Evolutionary conservation across 2,113 vertebrate genomes (phyloP).

Genomic region (Hemichromis elongatus): DNA sequence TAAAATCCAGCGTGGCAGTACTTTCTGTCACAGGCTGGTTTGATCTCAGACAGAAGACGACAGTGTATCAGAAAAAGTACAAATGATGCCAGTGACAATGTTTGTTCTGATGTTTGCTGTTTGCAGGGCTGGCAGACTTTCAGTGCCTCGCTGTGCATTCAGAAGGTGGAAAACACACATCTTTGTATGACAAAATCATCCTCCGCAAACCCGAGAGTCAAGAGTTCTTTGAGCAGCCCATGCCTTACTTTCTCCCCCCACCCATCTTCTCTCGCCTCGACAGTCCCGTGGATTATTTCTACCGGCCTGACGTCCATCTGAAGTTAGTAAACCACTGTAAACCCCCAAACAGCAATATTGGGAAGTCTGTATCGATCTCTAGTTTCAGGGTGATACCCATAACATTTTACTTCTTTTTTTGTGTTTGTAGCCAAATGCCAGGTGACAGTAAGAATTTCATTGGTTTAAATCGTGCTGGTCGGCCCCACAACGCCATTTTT

Average conservation of each 20-base stretch:
- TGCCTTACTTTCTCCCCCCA: conserved; percentile 88
- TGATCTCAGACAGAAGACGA: not conserved
- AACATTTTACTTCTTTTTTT: not conserved
- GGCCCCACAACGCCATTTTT: conserved; percentile 93
- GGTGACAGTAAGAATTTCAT: conserved; percentile 82
- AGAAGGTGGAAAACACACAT: conserved; percentile 67
- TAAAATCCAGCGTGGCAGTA: not conserved
- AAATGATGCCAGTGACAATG: not conserved
- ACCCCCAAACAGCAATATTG: not conserved
- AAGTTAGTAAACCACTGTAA: conserved; percentile 52
- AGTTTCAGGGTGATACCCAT: not conserved
- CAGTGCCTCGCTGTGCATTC: conserved; percentile 88
- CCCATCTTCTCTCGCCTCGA: conserved; percentile 95
- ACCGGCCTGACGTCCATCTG: conserved; percentile 83
- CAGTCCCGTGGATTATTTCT: conserved; percentile 86
- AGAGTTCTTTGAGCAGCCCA: conserved; percentile 82
- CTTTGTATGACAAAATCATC: conserved; percentile 88
- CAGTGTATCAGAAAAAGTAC: not conserved
- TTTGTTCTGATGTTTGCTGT: not conserved
- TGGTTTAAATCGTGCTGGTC: conserved; percentile 83
- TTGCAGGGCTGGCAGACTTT: conserved; percentile 81
- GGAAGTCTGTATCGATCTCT: not conserved
- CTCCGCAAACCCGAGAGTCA: conserved; percentile 85
- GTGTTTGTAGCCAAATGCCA: conserved; percentile 73
- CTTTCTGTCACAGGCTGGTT: not conserved